Evolutionary conservation across 2,888 invertebrate species (phyloP), one percentile per base, ranked within the genome.

Genomic region (Ligdia adustata): DNA sequence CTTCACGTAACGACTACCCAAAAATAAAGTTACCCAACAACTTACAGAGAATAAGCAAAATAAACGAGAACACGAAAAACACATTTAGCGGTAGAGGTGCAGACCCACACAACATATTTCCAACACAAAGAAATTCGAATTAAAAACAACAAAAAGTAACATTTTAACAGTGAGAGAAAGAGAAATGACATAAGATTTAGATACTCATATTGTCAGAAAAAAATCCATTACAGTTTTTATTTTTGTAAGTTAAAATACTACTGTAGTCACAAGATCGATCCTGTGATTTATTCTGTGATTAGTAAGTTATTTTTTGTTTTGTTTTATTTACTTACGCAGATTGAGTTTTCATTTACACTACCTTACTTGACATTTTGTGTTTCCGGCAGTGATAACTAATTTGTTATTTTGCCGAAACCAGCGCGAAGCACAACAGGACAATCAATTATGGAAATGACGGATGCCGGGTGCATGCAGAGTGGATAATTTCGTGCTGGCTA

Each of bases 381-480:
- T n/a, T n/a, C n/a, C n/a, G n/a, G n/a, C 1, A n/a, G 4, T 31
- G 27, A 20, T 20, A 29, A 18, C 27, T 35, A 16, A 44, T 38
- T 38, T 38, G 43, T 11, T 44, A 52, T 27, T 38, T 29, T 26
- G 16, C 29, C 9, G 40, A 20, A 33, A 38, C 20, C 48, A 31
- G 44, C 44, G 54, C 53, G 48, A 54, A 47, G 26, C 47, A 49
- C 34, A 52, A 55, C 58, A 52, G 46, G 48, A 55, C 53, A 55
- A 60, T 60, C 59, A 56, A 60, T 60, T 60, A 60, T 60, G 59
- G 13, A 51, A 60, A 60, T 53, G 39, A 31, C n/a, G 29, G 22
- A 46, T 35, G 37, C 43, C 33, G 44, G 55, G 29, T 32, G 59
- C 59, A 56, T 56, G 54, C 43, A 37, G 35, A 55, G 53, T 43